phyloP scores from a whole-genome alignment of 2,797 vertebrate species.

The Mus caroli region DNA sequence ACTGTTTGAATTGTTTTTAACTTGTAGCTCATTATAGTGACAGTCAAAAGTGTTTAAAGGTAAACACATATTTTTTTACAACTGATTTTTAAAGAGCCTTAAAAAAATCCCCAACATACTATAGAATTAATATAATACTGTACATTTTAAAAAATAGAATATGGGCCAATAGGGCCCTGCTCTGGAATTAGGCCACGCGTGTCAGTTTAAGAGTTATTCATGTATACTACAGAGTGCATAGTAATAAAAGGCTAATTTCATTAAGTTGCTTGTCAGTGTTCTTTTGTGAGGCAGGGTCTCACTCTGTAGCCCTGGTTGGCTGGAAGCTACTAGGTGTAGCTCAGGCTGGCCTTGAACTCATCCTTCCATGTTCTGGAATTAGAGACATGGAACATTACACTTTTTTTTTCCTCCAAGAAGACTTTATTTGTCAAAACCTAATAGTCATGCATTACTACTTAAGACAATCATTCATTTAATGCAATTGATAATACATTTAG shows the following conservation, averaged over 20 bases:
- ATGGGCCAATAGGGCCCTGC: not conserved
- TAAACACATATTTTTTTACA: slow-evolving; percentile 52
- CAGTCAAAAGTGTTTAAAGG: slow-evolving; percentile 47
- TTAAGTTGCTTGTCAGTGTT: not conserved
- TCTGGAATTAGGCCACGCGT: not conserved
- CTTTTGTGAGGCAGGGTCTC: not conserved
- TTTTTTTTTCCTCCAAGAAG: not conserved
- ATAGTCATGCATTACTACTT: not conserved
- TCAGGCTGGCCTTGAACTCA: not conserved
- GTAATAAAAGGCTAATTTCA: slow-evolving; percentile 41
- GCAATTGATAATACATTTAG: slow-evolving; percentile 45
- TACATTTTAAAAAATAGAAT: slow-evolving; percentile 28
- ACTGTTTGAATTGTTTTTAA: slow-evolving; percentile 54
- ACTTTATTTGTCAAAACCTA: not conserved
- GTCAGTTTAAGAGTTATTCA: slow-evolving; percentile 30
- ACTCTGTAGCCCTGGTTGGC: not conserved
- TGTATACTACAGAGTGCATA: slow-evolving; percentile 49
- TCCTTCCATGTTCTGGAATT: not conserved
- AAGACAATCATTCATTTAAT: slow-evolving; percentile 44
- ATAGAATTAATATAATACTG: not conserved
- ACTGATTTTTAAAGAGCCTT: slow-evolving; percentile 29
- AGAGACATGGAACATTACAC: not conserved
- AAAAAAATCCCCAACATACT: not conserved
- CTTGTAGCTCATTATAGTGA: slow-evolving; percentile 49
- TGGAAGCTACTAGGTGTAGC: not conserved